A percentile compares a stretch with the other conserved stretches of the same genome.
Conservation (phyloP, 2,888 invertebrate species). For the Torymus auratus region DNA sequence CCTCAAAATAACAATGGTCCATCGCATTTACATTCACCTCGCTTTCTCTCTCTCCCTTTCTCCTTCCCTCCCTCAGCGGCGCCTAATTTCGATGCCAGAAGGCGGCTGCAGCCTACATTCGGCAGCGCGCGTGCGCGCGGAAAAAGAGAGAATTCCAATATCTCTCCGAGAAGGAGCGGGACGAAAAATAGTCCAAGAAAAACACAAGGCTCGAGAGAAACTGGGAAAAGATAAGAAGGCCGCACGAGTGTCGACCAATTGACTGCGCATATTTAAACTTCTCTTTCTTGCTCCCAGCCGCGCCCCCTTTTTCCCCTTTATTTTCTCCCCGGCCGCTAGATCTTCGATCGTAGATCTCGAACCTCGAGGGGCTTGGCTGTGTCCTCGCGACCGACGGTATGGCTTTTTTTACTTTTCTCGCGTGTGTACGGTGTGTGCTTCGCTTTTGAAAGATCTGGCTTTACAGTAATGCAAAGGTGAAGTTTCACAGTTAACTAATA, state of each 20-base stretch:
- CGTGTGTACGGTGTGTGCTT: too few relatives aligned
- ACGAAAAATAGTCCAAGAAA: conserved; percentile 50
- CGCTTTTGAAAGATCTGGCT: too few relatives aligned
- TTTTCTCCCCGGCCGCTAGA: too few relatives aligned
- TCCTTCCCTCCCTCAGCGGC: not conserved
- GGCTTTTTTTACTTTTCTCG: too few relatives aligned
- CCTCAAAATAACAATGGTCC: not conserved
- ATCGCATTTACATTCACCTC: not conserved
- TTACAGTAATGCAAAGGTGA: too few relatives aligned
- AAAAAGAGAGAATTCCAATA: conserved; percentile 45
- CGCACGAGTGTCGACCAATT: conserved; percentile 28
- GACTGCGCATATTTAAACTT: conserved; percentile 43
- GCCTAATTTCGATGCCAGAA: not conserved
- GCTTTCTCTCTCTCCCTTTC: not conserved
- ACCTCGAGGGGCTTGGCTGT: too few relatives aligned
- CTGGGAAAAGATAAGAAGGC: conserved; percentile 36
- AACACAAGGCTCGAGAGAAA: conserved; percentile 37
- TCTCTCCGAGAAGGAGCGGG: conserved; percentile 25
- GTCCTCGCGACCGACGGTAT: too few relatives aligned
- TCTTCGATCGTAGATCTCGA: too few relatives aligned
- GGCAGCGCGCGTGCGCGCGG: not conserved
- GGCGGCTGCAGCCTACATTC: not conserved
- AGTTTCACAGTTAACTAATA: too few relatives aligned
- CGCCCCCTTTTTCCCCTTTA: not conserved
- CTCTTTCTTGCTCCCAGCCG: not conserved